Base-by-base conservation (phyloP, 2,113 vertebrate genomes). In the Passer domesticus region DNA sequence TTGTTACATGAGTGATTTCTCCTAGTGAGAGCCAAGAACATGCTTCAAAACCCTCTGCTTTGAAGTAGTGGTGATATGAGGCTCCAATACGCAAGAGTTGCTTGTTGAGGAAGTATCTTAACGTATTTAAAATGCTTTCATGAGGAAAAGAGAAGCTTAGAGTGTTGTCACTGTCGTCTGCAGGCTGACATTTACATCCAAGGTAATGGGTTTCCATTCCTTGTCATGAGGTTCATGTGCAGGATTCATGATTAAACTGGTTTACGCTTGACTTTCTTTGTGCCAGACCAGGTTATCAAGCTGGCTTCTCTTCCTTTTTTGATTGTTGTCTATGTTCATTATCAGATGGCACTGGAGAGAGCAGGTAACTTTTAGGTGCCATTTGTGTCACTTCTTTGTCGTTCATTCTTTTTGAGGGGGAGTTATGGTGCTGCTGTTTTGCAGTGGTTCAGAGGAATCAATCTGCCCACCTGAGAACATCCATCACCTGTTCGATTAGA, bases 1-100 rank as follows among this genome's bases (percentile, higher is more conserved):
- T 96, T 74, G 80, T 96, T 94, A 91, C 80, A 59, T 89, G 92
- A 97, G 64, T 91, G 88, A 97, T 95, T 97, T 97, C 88, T 94
- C 90, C 92, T 60, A 90, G 95, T 47, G 78, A 97, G 90, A 96
- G 78, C 77, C 72, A 91, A 91, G 90, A 96, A 88, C 95, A 97
- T 49, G 69, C 89, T 93, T 97, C 83, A 87, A 95, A 96, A 46
- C 43, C 67, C 89, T 89, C 69, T 82, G 64, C 96, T 97, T 96
- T 97, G 95, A 97, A 96, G 90, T 88, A 79, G 75, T 25, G 84
- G 60, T 90, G 88, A 92, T 92, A 62, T 56, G 60, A 95, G 49
- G 62, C 72, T 97, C 81, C 27, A 55, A n/a, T 76, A 90, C 16
- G 64, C 72, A 92, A 68, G 69, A 76, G 67, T 67, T 69, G 16